Evolutionary conservation across 2,888 invertebrate genomes (phyloP), one percentile per base, ranked within the genome.

Genomic region (Thereva unica): DNA sequence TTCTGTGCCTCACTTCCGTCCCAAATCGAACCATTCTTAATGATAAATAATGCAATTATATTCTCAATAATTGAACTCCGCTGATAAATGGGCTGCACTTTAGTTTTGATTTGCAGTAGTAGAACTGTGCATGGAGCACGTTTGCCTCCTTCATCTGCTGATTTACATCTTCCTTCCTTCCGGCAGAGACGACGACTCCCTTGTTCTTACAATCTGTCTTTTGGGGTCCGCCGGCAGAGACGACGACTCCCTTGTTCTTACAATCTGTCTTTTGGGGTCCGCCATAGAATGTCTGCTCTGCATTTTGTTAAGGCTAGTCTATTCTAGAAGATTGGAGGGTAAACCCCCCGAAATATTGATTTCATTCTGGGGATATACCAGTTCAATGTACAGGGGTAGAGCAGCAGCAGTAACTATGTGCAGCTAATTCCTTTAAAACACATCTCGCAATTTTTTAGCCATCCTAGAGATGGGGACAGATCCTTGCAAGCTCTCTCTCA

Each of bases 1-100:
- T 23, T 23, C 23, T 23, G 23, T 23, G 23, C 23, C 23, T 23
- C 23, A 23, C 23, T 23, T 23, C 23, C 23, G 23, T 23, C 23
- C 23, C 23, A 23, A 23, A 23, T 23, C 23, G 23, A 23, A 23
- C 23, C 1, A 23, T 23, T 54, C 10, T 40, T 54, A 54, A 52
- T 50, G 42, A 50, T 63, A 63, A 50, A 63, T 63, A 63, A 63
- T 41, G 61, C 61, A 63, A 63, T 63, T 63, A 63, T 63, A 40
- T 50, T 63, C 35, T 47, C 61, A 63, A 63, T 63, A 63, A 63
- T 63, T 63, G 49, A 23, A 50, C 50, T 63, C 50, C 41, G n/a
- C 50, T 50, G 63, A 63, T 63, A 63, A 63, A 63, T 63, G 50
- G 63, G 42, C 37, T 45, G 47, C 63, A 50, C 52, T 63, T 63